Evolutionary conservation across 2,113 vertebrate genomes (phyloP).

Genomic region (Cardinalis cardinalis): DNA sequence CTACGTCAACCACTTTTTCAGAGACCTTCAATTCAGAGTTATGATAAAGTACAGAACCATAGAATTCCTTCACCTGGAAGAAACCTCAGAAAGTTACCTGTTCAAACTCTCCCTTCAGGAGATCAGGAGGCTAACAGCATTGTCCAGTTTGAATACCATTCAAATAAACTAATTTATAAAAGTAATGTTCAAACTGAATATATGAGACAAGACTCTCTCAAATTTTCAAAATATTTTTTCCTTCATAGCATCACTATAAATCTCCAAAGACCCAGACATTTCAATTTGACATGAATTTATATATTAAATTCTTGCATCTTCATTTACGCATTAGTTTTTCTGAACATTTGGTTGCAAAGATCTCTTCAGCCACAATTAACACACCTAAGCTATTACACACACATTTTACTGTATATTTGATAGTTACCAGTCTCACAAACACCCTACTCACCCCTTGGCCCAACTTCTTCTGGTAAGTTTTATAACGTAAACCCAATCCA

Average conservation of each 20-base stretch:
- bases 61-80: background rate
- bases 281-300: background rate
- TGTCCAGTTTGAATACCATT: background rate
- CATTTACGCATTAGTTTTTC: background rate
- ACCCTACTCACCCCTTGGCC: conserved; percentile 64
- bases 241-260: background rate
- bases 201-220: background rate
- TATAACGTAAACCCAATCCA: conserved; percentile 71
- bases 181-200: background rate
- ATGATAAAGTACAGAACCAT: background rate
- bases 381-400: background rate
- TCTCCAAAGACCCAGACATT: background rate
- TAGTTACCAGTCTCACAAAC: background rate
- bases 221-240: background rate
- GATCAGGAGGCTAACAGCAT: background rate
- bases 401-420: background rate
- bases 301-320: background rate
- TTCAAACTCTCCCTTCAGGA: background rate
- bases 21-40: background rate
- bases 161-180: background rate
- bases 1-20: background rate
- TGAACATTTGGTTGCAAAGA: background rate
- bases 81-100: background rate
- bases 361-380: background rate
- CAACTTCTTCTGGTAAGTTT: conserved; percentile 64